Percentiles rank a stretch among this genome's conserved stretches.
These are phyloP conservation scores for Papilio elwesi DNA, from an alignment of 2,888 invertebrate species.

Conservation along the genomic window DNA sequence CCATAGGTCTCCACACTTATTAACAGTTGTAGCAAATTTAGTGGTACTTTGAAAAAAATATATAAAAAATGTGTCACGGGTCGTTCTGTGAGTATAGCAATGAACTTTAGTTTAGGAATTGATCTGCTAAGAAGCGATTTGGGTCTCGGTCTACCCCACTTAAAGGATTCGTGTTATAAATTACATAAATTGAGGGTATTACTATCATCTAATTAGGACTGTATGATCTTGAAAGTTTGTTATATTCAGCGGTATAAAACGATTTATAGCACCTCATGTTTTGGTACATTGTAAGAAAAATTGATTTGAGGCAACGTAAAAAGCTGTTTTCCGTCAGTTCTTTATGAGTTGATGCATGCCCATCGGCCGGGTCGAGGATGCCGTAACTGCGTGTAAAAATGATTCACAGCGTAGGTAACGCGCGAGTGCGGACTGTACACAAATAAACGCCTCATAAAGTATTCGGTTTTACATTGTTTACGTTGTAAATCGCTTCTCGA, in stretches of 20 bases:
- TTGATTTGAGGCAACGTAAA: constrained; percentile 27
- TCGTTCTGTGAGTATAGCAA: too few relatives aligned
- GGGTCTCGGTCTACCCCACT: too few relatives aligned
- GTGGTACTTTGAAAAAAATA: too few relatives aligned
- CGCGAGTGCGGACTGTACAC: constrained; percentile 42
- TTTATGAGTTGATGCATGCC: constrained; percentile 14
- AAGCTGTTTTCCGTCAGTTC: constrained; percentile 22
- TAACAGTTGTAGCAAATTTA: too few relatives aligned
- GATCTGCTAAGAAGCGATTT: too few relatives aligned
- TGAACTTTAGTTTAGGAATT: too few relatives aligned
- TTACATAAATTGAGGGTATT: too few relatives aligned
- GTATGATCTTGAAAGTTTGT: not conserved
- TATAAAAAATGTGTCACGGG: too few relatives aligned
- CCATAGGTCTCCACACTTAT: too few relatives aligned
- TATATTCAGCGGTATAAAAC: constrained; percentile 6
- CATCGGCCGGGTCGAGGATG: not conserved
- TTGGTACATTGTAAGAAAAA: constrained; percentile 23
- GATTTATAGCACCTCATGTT: constrained; percentile 28
- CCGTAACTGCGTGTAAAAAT: constrained; percentile 47
- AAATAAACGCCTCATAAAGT: constrained; percentile 52
- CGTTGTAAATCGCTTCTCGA: constrained; percentile 40
- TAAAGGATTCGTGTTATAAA: too few relatives aligned
- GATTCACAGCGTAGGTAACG: constrained; percentile 48
- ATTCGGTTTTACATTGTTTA: constrained; percentile 49
- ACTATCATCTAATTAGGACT: not conserved